Conservation (phyloP, 2,113 vertebrate genomes). For the Zosterops lateralis region DNA sequence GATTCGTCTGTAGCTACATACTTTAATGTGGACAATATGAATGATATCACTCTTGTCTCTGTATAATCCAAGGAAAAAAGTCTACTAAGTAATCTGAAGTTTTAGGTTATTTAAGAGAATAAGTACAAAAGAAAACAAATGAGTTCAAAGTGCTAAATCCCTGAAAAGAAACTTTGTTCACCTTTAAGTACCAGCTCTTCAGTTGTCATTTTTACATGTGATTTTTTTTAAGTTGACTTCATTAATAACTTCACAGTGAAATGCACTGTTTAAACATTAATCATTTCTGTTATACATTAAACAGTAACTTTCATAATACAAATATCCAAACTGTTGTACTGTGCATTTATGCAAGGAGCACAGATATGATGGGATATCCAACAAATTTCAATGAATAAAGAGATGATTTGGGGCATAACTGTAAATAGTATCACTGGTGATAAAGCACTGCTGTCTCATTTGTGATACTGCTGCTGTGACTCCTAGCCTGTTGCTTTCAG, state of each 20-base stretch:
- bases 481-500: neutral
- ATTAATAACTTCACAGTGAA: constrained; percentile 22
- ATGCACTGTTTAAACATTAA: constrained; percentile 52
- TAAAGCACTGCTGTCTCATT: neutral
- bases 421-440: neutral
- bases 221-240: constrained; percentile 7
- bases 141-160: neutral
- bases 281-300: constrained; percentile 52
- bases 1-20: neutral
- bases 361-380: neutral
- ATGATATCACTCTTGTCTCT: neutral
- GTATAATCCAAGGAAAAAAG: neutral
- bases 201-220: neutral
- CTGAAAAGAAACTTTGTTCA: neutral
- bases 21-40: neutral
- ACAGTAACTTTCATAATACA: constrained; percentile 3
- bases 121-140: neutral
- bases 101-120: neutral
- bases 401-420: neutral
- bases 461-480: neutral
- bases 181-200: neutral
- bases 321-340: neutral
- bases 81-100: neutral
- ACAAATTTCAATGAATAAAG: neutral
- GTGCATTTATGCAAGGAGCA: neutral